Evolutionary conservation across 2,888 invertebrate genomes (phyloP), one percentile per base, ranked within the genome.

Genomic region (Abrostola triplasia): DNA sequence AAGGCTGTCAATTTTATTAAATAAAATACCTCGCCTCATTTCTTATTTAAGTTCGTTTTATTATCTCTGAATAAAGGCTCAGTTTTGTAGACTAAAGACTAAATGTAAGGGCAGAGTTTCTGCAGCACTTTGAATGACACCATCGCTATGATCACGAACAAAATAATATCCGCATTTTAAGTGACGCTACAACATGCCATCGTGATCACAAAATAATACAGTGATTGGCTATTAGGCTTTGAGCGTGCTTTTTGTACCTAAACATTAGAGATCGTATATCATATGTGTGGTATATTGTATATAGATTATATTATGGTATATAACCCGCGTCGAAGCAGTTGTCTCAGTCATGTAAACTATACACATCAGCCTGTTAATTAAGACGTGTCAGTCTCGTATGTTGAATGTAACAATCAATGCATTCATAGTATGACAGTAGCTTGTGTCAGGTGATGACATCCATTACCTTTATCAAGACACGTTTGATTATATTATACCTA

Each of bases 401-500:
- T 47, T 47, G 24, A 24, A 24, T 24, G 24, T 24, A 24, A 13
- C 44, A 47, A 47, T 47, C 44, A 47, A 8, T 47, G 44, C 44
- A 24, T 13, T 47, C 24, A 24, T 24, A 44, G 13, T 13, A 24
- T 47, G 44, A 47, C 44, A 47, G 44, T 9, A 47, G 8, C 8
- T 13, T 24, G 44, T 47, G 44, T 47, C 44, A 24, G 10, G 8
- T 44, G 44, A 24, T 8, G 44, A 47, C 44, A 47, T 9, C 8
- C 13, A 47, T 47, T 47, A 47, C 13, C 44, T 24, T 47, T 47
- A 47, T 41, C 41, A 41, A n/a, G 41, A 41, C 6, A 44, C 44
- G 13, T 24, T 13, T 47, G 24, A 24, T 24, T 24, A 24, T 24
- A 24, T 24, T 24, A 24, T 24, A 24, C 24, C 24, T 24, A 24